Evolutionary conservation across 35 echinoderm and acorn worm genomes (phyloP).

Genomic region (Eucidaris tribuloides): DNA sequence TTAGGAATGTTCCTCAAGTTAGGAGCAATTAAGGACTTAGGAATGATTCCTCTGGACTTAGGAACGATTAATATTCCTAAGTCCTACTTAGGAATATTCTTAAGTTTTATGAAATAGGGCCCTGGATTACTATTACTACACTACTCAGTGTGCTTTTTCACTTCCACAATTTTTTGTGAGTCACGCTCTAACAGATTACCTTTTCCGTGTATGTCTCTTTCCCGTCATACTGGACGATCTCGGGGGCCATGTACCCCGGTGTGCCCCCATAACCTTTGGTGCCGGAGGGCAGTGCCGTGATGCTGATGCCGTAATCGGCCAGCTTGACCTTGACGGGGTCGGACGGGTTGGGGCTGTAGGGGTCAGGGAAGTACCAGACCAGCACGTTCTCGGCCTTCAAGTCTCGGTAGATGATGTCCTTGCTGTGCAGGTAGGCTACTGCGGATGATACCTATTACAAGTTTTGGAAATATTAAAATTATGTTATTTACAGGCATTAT

Average conservation of each 20-base stretch:
- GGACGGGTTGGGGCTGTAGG: conserved; percentile 46
- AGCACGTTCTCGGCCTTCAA: conserved; percentile 96
- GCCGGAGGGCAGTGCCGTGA: conserved; percentile 81
- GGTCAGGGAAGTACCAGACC: conserved; percentile 88
- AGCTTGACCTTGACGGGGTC: conserved; percentile 86
- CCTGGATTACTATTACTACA: too few relatives aligned
- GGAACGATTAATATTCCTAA: too few relatives aligned
- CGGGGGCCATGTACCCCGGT: conserved; percentile 96
- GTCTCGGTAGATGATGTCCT: conserved; percentile 95
- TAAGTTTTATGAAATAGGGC: too few relatives aligned
- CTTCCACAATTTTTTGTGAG: too few relatives aligned
- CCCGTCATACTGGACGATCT: conserved; percentile 95
- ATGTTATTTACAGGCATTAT: too few relatives aligned
- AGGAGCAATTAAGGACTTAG: too few relatives aligned
- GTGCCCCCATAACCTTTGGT: conserved; percentile 95
- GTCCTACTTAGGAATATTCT: too few relatives aligned
- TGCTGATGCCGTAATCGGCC: conserved; percentile 94
- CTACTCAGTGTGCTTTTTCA: too few relatives aligned
- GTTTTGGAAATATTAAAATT: too few relatives aligned
- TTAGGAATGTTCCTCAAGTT: too few relatives aligned
- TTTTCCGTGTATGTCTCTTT: conserved; percentile 98
- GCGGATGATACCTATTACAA: conserved; percentile 75
- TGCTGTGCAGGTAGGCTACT: conserved; percentile 79
- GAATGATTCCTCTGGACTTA: too few relatives aligned
- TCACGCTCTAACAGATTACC: too few relatives aligned